Conservation (phyloP, 2,888 invertebrate species). For the Drosophila infuscata region DNA sequence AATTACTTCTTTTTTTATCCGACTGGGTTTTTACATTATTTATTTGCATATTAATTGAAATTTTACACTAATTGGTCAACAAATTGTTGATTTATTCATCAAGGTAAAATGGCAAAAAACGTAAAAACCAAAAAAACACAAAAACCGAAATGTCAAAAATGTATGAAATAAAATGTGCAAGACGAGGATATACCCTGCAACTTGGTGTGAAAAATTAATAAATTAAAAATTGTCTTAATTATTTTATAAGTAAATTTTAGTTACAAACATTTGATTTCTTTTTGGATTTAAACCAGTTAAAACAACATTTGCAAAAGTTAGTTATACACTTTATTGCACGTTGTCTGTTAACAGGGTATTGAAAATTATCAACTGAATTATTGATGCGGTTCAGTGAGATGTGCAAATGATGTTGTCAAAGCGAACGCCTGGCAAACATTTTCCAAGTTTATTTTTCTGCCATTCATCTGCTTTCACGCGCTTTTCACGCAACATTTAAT, state of each 20-base stretch:
- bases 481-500: slow-evolving; percentile 76
- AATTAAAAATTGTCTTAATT: background rate
- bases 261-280: background rate
- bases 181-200: slow-evolving; percentile 3
- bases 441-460: slow-evolving; percentile 51
- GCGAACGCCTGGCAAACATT: slow-evolving; percentile 29
- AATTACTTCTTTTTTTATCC: background rate
- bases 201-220: rapidly evolving
- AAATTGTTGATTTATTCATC: slow-evolving; percentile 59
- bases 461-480: slow-evolving; percentile 61
- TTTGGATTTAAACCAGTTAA: background rate
- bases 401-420: slow-evolving; percentile 65
- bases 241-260: background rate
- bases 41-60: slow-evolving; percentile 73
- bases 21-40: slow-evolving; percentile 5
- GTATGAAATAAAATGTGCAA: background rate
- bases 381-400: slow-evolving; percentile 55
- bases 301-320: background rate
- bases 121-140: slow-evolving; percentile 43
- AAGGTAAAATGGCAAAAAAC: slow-evolving; percentile 21
- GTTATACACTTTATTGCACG: background rate
- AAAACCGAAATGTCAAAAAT: slow-evolving; percentile 5
- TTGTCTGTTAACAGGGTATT: slow-evolving; percentile 10
- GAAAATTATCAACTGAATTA: slow-evolving; percentile 61
- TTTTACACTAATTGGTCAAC: slow-evolving; percentile 54